These are phyloP conservation scores for Cecidostiba fungosa DNA, from an alignment of 2,888 invertebrate genomes.

Conservation along the genomic window DNA sequence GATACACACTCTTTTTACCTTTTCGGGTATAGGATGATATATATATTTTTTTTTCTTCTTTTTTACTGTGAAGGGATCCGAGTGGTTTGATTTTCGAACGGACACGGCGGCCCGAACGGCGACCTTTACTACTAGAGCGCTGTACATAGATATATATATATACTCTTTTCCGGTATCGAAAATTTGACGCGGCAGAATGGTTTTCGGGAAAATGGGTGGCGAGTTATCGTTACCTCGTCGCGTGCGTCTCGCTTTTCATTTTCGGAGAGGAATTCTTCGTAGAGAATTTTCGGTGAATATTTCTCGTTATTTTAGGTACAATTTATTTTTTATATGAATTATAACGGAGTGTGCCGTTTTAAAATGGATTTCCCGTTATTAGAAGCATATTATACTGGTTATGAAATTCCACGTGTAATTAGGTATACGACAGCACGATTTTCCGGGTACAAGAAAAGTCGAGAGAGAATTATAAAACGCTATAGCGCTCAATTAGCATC, in stretches of 20 bases:
- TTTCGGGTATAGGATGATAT: neutral
- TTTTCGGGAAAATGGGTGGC: neutral
- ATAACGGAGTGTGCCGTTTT: neutral
- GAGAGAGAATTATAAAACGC: slow-evolving; percentile 38
- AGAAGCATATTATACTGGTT: neutral
- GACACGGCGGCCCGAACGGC: slow-evolving; percentile 31
- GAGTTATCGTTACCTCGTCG: neutral
- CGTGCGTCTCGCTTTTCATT: neutral
- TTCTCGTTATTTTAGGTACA: neutral
- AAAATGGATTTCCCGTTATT: slow-evolving; percentile 1
- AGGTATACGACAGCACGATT: neutral
- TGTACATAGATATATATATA: neutral
- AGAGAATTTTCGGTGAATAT: too few relatives aligned
- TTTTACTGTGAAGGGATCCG: neutral
- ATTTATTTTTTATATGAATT: neutral
- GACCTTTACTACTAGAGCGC: slow-evolving; percentile 36
- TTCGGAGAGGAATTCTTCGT: neutral
- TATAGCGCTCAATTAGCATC: slow-evolving; percentile 50
- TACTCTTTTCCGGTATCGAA: neutral
- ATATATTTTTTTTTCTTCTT: neutral
- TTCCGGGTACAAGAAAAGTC: slow-evolving; percentile 34
- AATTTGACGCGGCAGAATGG: slow-evolving; percentile 33
- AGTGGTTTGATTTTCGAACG: slow-evolving; percentile 49
- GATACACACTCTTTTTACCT: slow-evolving; percentile 16
- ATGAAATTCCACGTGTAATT: slow-evolving; percentile 37